Conservation (phyloP, 2,113 vertebrate genomes). For the Diglossa brunneiventris region DNA sequence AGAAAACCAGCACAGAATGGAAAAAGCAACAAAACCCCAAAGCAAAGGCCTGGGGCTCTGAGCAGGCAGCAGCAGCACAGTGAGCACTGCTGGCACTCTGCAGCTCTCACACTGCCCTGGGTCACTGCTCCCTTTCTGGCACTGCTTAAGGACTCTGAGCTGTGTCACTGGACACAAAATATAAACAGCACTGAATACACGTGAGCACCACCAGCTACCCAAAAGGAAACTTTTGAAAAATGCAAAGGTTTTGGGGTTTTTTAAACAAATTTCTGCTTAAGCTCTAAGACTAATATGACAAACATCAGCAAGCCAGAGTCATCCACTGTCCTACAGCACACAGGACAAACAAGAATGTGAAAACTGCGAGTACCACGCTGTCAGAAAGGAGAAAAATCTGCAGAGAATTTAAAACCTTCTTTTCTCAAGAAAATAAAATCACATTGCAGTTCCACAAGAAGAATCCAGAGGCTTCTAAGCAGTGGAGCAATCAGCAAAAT, state of each 20-base stretch:
- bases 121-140: not conserved
- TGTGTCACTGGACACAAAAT: not conserved
- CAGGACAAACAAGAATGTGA: not conserved
- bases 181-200: accelerated
- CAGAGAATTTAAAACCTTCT: not conserved
- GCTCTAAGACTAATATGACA: not conserved
- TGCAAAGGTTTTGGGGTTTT: accelerated
- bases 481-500: not conserved
- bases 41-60: not conserved
- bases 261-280: not conserved
- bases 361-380: not conserved
- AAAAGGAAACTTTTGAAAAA: not conserved
- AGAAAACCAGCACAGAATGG: accelerated
- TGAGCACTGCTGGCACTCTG: not conserved
- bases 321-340: not conserved
- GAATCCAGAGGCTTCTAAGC: not conserved
- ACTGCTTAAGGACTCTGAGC: not conserved
- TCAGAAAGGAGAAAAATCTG: not conserved
- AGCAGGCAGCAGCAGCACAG: not conserved
- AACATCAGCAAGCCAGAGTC: not conserved
- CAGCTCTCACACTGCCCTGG: not conserved
- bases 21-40: not conserved
- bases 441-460: not conserved
- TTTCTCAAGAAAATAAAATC: not conserved
- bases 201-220: not conserved